Evolutionary conservation across 2,797 vertebrate genomes (phyloP), one percentile per base, ranked within the genome.

Genomic region (Gallinago solitaria): DNA sequence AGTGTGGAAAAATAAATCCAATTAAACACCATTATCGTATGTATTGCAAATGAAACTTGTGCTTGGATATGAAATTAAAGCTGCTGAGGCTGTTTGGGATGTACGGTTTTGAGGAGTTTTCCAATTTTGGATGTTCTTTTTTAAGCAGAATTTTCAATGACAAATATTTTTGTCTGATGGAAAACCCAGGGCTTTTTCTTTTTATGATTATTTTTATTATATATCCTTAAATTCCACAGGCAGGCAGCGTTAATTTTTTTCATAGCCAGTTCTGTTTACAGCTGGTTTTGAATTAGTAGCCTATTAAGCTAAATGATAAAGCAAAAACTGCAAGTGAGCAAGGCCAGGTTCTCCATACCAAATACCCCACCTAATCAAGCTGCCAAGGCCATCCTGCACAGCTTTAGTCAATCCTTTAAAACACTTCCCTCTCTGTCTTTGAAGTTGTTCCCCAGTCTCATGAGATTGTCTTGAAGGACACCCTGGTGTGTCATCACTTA

Each of bases 1-100:
- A 76, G 69, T 70, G 51, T 97, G 91, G 95, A 96, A 97, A 98
- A 98, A 97, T 98, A 97, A 98, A 98, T 98, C 97, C 96, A 98
- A 98, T 98, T 98, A 98, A 98, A 97, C 81, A 97, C 96, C 84
- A 97, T 98, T 98, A 98, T 97, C 33, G 5, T 94, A 83, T 54
- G 84, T 94, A 96, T 81, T 94, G 78, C 95, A 94, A 97, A 97
- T 93, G 94, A 97, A 98, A 96, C 92, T 63, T 97, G 94, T 97
- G 95, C 89, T 95, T 90, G 97, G 94, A 91, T 95, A 89, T 69
- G 73, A 93, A 97, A 98, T 98, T 97, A 96, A 96, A 94, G 96
- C 93, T 93, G 92, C 83, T 89, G 89, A 90, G 91, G n/a, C 83
- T 96, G 56, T 96, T 97, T 87, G 48, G 65, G 64, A 78, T 95